Evolutionary conservation across 2,113 vertebrate species (phyloP).

Genomic region (Formicarius rufipectus): DNA sequence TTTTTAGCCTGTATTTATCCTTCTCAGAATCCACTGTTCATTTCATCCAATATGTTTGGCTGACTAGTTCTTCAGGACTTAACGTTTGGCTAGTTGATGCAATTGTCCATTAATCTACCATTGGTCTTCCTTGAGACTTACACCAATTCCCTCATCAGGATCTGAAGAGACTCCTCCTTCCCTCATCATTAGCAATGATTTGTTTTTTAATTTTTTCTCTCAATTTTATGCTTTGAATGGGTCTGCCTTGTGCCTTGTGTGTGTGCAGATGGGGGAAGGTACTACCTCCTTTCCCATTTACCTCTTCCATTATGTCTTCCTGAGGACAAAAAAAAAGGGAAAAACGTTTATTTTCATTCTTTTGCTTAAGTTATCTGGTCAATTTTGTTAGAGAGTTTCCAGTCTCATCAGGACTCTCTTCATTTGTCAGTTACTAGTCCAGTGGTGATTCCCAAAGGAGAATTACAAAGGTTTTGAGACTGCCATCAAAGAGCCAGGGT

Average conservation of each 20-base stretch:
- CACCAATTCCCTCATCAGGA: neutral
- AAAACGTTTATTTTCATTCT: neutral
- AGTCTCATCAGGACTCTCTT: neutral
- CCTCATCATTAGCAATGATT: accelerated
- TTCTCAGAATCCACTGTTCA: neutral
- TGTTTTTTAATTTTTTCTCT: accelerated
- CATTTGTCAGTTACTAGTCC: neutral
- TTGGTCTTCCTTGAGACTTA: neutral
- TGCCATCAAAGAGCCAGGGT: accelerated
- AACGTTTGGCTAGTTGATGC: neutral
- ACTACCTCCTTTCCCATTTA: neutral
- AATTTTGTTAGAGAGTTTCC: neutral
- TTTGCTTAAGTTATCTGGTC: neutral
- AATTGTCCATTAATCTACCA: neutral
- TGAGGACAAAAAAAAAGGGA: neutral
- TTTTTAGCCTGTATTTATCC: neutral
- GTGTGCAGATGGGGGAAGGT: neutral
- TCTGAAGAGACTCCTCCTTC: neutral
- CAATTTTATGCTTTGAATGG: neutral
- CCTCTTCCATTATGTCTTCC: neutral
- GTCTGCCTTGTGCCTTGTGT: neutral
- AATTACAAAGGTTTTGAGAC: neutral
- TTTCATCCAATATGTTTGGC: neutral
- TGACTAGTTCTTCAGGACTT: neutral
- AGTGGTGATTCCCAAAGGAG: neutral